Conservation (phyloP, 2,113 vertebrate species). For the Leucopsar rothschildi region DNA sequence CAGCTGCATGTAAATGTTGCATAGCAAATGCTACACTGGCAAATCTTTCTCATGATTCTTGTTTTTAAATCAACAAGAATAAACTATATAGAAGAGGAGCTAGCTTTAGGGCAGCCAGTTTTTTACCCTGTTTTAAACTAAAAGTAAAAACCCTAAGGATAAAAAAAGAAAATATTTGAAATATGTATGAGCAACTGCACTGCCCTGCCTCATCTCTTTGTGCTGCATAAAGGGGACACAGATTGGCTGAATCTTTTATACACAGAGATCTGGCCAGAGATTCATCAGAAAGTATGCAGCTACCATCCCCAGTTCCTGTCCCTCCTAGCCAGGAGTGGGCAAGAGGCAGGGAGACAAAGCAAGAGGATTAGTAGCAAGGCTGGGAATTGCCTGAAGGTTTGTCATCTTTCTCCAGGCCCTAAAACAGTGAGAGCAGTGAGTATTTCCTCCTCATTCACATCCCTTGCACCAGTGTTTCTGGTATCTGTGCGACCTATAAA, state of each 20-base stretch:
- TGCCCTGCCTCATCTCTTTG: neutral
- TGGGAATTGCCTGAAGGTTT: neutral
- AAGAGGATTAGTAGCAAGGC: neutral
- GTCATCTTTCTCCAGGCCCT: neutral
- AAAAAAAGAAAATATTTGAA: neutral
- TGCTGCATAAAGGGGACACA: neutral
- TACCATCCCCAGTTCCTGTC: neutral
- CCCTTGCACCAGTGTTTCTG: neutral
- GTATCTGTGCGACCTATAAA: neutral
- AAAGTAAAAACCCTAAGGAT: neutral
- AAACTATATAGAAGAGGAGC: neutral
- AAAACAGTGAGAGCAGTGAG: neutral
- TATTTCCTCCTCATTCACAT: neutral
- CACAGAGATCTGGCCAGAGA: neutral
- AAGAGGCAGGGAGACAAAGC: neutral
- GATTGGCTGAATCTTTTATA: neutral
- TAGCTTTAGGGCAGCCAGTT: neutral
- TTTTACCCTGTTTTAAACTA: neutral
- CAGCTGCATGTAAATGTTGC: constrained; percentile 41
- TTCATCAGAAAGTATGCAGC: neutral
- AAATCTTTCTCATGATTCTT: constrained; percentile 14
- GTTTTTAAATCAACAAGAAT: constrained; percentile 30
- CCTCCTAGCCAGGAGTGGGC: neutral
- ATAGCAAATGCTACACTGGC: neutral
- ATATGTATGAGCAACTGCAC: neutral